phyloP scores from a whole-genome alignment of 2,888 invertebrate genomes.

The Eucera pruinosa region DNA sequence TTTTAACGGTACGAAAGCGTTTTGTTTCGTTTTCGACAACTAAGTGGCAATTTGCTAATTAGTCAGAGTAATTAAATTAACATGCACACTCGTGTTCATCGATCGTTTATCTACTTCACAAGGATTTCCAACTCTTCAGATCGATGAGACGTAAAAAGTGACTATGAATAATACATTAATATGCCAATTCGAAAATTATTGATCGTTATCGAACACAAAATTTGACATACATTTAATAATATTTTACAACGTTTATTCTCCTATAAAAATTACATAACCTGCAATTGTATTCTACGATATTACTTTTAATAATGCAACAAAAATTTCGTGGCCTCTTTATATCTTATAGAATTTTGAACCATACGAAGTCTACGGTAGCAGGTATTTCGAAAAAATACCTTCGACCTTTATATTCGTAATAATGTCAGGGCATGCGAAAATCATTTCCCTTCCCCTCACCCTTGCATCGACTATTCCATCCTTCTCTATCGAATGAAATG shows the following conservation, averaged over 20 bases:
- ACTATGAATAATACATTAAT: not conserved
- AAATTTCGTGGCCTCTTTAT: no score
- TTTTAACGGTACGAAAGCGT: constrained; percentile 1
- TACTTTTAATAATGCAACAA: not conserved
- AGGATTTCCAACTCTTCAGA: constrained; percentile 11
- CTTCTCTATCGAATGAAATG: constrained; percentile 35
- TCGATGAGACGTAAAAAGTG: not conserved
- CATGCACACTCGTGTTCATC: not conserved
- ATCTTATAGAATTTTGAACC: not conserved
- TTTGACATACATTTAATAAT: no score
- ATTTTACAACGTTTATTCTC: no score
- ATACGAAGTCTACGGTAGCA: constrained; percentile 5
- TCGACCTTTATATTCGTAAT: constrained; percentile 42
- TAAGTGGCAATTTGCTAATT: constrained; percentile 40
- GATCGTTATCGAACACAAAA: no score
- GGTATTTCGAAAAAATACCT: constrained; percentile 31
- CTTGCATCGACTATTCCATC: constrained; percentile 7
- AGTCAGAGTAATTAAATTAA: constrained; percentile 37
- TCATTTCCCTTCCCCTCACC: constrained; percentile 2
- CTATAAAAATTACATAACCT: constrained; percentile 32
- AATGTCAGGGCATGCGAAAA: constrained; percentile 46
- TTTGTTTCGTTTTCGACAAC: constrained; percentile 4
- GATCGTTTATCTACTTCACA: constrained; percentile 17
- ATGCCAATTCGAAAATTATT: no score
- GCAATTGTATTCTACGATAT: not conserved